Base-by-base conservation (phyloP, 1,140 invertebrate genomes). In the Ylistrum balloti region DNA sequence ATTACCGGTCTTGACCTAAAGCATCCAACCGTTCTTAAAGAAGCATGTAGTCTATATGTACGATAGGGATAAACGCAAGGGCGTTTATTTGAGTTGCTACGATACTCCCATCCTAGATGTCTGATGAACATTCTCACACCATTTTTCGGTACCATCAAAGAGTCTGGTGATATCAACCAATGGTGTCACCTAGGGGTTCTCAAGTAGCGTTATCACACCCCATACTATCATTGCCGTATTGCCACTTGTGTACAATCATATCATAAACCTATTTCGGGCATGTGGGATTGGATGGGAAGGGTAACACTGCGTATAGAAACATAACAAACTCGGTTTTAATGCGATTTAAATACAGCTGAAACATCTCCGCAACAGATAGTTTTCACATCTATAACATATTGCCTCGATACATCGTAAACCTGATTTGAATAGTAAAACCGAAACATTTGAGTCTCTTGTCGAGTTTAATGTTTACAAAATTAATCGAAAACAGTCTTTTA, bases 51-150 rank as follows among this genome's bases (percentile, higher is more conserved):
- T 7, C 56, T n/a, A 74, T 1, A 28, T 74, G 20, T 74, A 28
- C n/a, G 3, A 74, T 28, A 28, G 9, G 56, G 22, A 3, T 74
- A 48, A 28, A 74, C 41, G 3, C n/a, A 22, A 9, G 56, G 56
- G 56, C n/a, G 56, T 28, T 74, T 74, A 74, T 74, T 28, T n/a
- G 56, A 74, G 56, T 74, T 0, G 11, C 22, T 28, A 74, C 56
- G 22, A 28, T 17, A 2, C n/a, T 74, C 56, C 56, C 56, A 74
- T 74, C 56, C 56, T 74, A 28, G 56, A 7, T 74, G 56, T n/a
- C 56, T 74, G 9, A 74, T 74, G 56, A 74, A 74, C 22, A 74
- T 74, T 74, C 22, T 74, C 56, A 74, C 56, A 74, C 56, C 56
- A 74, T 74, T 28, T 45, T 74, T 74, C 56, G 11, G 56, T 74